Base-by-base conservation (phyloP, 2,888 invertebrate species). In the Lymantria dispar region DNA sequence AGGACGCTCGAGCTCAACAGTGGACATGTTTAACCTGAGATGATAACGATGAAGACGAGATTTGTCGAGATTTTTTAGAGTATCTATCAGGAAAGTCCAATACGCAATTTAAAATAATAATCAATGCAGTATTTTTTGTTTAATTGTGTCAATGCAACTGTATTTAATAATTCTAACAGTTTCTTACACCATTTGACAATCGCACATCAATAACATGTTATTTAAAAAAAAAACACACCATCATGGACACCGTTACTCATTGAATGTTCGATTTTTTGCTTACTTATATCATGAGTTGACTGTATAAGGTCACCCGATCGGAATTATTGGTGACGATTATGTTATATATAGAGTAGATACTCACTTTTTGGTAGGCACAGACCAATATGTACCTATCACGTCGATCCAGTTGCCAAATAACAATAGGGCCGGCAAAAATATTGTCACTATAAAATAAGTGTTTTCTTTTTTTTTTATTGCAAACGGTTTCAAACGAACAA, bases 261-360 rank as follows among this genome's bases (percentile, higher is more conserved):
- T 62, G 38, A 54, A 38, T 39, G 40, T 15, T 44, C 10, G 43
- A 43, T n/a, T 57, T 64, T 62, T 64, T 64, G 58, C 46, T 7
- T 45, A n/a, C 45, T 54, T 58, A 58, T 58, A 50, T 51, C 31
- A 14, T 22, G 2, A 22, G 22, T 22, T 36, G 36, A 9, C 66
- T 54, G 45, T 64, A 55, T 64, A 62, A 52, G 67, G 64, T 45
- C 49, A 43, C 5, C 37, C 0, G 43, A 56, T 44, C 54, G 47
- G 51, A 52, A 36, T 13, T 10, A 9, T 40, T 45, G 56, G 54
- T 64, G 64, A 67, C 62, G 52, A 62, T 49, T 48, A 50, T 51
- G 43, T 44, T 66, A 58, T 49, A 55, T 58, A 64, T 62, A 66
- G 62, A 55, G 29, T 22, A 36, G 36, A 8, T 36, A 38, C 13